Evolutionary conservation across 2,113 vertebrate species (phyloP).

Genomic region (Microcebus murinus): DNA sequence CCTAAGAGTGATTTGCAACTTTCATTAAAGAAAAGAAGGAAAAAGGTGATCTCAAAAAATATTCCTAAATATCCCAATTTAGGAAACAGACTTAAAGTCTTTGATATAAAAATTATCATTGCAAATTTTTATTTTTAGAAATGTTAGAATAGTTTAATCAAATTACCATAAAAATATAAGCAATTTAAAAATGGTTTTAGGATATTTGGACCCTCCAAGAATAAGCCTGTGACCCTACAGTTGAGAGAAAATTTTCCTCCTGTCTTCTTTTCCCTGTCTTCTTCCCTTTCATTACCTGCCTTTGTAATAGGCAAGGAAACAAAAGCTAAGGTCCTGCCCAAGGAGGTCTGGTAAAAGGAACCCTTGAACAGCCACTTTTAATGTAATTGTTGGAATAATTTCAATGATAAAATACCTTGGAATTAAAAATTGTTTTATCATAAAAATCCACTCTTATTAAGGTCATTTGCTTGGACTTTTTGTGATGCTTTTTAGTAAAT

Average conservation of each 20-base stretch:
- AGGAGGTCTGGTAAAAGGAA: neutral
- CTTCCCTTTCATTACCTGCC: neutral
- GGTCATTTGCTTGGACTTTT: neutral
- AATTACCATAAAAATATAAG: neutral
- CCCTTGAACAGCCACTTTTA: neutral
- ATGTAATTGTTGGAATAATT: neutral
- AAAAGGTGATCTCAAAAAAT: constrained; percentile 12
- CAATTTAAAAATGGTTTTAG: neutral
- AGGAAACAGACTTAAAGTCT: constrained; percentile 1
- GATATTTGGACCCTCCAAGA: neutral
- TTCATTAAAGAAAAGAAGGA: neutral
- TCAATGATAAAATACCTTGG: constrained; percentile 9
- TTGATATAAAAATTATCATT: neutral
- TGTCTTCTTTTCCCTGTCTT: neutral
- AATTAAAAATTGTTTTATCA: constrained; percentile 28
- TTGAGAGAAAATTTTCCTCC: neutral
- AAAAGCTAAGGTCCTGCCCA: neutral
- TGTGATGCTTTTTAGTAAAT: constrained; percentile 1
- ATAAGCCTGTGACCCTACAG: neutral
- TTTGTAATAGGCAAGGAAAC: neutral
- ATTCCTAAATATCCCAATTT: neutral
- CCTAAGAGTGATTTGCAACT: neutral
- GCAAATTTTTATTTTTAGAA: constrained; percentile 13
- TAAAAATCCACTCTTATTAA: neutral
- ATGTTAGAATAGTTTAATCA: constrained; percentile 9